Conservation (phyloP, 2,113 vertebrate species). For the Hystrix brachyura region DNA sequence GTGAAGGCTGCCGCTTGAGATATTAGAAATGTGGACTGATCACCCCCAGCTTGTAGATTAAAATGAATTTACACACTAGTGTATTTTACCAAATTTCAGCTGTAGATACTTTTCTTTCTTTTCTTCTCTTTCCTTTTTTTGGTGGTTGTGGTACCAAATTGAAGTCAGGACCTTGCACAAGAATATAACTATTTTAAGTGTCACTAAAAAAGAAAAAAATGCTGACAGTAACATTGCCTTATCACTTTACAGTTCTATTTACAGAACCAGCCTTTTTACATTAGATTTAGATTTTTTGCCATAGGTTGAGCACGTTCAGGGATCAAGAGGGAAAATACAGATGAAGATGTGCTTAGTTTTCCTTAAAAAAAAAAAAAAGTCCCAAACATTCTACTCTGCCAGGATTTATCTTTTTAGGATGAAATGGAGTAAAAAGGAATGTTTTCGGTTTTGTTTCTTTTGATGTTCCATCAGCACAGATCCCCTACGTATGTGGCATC, state of each 20-base stretch:
- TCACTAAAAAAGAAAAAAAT: neutral
- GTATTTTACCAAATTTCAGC: neutral
- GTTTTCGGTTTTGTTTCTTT: neutral
- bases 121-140: neutral
- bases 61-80: neutral
- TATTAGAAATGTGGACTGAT: neutral
- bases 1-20: neutral
- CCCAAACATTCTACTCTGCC: neutral
- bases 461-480: neutral
- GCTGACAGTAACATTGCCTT: neutral
- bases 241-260: neutral
- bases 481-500: no score
- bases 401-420: slow-evolving; percentile 27
- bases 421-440: neutral
- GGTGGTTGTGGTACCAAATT: neutral
- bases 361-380: neutral
- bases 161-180: no score
- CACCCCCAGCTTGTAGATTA: neutral
- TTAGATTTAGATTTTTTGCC: neutral
- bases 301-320: neutral
- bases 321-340: neutral
- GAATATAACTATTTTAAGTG: neutral
- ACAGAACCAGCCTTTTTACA: neutral
- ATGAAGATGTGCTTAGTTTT: neutral
- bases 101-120: neutral